Percentiles rank a stretch among this genome's conserved stretches.
phyloP scores from a whole-genome alignment of 2,888 invertebrate species.

The Chrysolina haemoptera region DNA sequence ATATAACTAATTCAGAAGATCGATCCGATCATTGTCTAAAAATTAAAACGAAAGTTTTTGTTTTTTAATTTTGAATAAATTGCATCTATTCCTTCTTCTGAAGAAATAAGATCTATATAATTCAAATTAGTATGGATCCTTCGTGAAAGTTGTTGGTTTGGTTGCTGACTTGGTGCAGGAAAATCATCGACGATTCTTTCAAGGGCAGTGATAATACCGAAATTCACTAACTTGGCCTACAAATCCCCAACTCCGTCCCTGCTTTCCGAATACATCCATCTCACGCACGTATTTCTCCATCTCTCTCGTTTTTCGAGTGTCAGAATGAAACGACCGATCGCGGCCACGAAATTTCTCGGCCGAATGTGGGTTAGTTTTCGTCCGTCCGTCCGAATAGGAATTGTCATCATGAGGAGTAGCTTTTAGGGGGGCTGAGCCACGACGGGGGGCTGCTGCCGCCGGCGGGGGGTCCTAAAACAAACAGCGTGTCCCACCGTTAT shows the following conservation, averaged over 20 bases:
- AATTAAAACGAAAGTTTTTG: no score
- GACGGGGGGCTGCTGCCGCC: conserved; percentile 59
- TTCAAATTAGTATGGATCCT: no score
- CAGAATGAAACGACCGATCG: conserved; percentile 1
- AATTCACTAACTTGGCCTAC: background rate
- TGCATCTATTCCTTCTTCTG: no score
- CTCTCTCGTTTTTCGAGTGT: background rate
- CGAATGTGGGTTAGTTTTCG: conserved; percentile 23
- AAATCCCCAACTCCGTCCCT: conserved; percentile 1
- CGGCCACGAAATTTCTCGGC: conserved; percentile 1
- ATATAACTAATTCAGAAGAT: no score
- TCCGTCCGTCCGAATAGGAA: conserved; percentile 64
- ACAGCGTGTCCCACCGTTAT: conserved; percentile 67
- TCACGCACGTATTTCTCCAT: background rate
- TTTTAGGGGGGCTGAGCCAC: conserved; percentile 64
- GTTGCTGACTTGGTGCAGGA: no score
- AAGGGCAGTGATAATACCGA: background rate
- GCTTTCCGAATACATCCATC: background rate
- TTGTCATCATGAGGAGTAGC: conserved; percentile 70
- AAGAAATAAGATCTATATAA: no score
- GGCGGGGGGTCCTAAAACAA: conserved; percentile 68
- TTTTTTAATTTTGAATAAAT: no score
- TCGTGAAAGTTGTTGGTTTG: no score
- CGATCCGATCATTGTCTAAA: no score
- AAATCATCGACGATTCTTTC: no score